phyloP scores from a whole-genome alignment of 2,888 invertebrate genomes.

The Drosophila anomalipes region DNA sequence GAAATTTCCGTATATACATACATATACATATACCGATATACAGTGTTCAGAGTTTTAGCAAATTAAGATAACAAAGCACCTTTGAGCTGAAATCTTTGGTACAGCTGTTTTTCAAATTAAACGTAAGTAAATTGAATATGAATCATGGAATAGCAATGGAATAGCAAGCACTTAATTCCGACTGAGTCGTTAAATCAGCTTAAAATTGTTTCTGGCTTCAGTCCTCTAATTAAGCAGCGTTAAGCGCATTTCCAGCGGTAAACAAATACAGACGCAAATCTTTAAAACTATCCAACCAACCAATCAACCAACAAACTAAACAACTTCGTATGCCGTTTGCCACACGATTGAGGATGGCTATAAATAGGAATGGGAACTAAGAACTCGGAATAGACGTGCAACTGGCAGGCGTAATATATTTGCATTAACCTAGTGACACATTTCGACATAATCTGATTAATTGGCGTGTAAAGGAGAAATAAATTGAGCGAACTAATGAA shows the following conservation, averaged over 20 bases:
- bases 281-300: constrained; percentile 23
- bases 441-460: constrained; percentile 81
- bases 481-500: constrained; percentile 74
- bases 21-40: background rate
- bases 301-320: constrained; percentile 18
- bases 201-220: constrained; percentile 59
- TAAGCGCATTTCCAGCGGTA: constrained; percentile 55
- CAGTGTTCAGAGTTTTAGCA: background rate
- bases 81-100: background rate
- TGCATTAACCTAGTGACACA: constrained; percentile 81
- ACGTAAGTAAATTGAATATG: constrained; percentile 12
- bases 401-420: constrained; percentile 62
- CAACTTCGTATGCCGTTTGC: constrained; percentile 13
- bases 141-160: background rate
- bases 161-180: constrained; percentile 17
- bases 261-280: constrained; percentile 25
- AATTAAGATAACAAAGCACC: background rate
- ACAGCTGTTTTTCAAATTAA: background rate
- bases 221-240: constrained; percentile 67
- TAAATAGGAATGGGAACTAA: constrained; percentile 19
- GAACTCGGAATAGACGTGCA: constrained; percentile 10
- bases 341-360: constrained; percentile 11
- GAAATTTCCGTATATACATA: background rate
- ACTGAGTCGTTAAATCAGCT: constrained; percentile 52
- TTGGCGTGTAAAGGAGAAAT: constrained; percentile 73